phyloP scores from a whole-genome alignment of 2,888 invertebrate genomes.

The Ormyrus rosae region DNA sequence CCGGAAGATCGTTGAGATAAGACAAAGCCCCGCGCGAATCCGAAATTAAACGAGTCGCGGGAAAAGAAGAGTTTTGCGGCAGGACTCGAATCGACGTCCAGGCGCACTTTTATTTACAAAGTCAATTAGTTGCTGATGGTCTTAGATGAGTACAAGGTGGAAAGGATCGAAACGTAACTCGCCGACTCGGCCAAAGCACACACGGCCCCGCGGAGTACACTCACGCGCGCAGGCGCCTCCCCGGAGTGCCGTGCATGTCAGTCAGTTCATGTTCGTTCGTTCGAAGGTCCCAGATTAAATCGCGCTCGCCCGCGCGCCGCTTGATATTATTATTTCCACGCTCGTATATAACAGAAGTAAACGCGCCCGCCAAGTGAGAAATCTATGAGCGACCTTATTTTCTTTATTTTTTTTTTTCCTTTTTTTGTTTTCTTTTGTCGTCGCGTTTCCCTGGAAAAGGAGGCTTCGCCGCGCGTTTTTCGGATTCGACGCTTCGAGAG shows the following conservation, averaged over 20 bases:
- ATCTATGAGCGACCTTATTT: slow-evolving; percentile 55
- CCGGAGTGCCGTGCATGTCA: slow-evolving; percentile 64
- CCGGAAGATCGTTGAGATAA: too few species aligned
- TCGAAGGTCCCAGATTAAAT: slow-evolving; percentile 70
- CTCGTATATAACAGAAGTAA: slow-evolving; percentile 30
- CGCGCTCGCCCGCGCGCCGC: slow-evolving; percentile 61
- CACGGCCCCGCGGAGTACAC: not conserved
- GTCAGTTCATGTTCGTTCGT: slow-evolving; percentile 66
- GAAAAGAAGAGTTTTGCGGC: slow-evolving; percentile 13
- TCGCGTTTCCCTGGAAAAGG: too few species aligned
- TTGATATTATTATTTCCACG: slow-evolving; percentile 70
- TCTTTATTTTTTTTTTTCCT: not conserved
- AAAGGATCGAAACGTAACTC: slow-evolving; percentile 29
- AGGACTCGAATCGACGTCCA: slow-evolving; percentile 14
- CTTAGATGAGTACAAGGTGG: slow-evolving; percentile 28
- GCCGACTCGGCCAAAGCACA: not conserved
- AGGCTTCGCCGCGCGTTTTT: too few species aligned
- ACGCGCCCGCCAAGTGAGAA: slow-evolving; percentile 37
- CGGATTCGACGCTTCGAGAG: too few species aligned
- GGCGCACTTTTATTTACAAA: slow-evolving; percentile 43
- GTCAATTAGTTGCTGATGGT: slow-evolving; percentile 54
- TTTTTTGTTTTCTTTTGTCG: not conserved
- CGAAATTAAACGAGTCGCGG: slow-evolving; percentile 5
- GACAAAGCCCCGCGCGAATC: not conserved
- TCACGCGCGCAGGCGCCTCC: not conserved